Evolutionary conservation across 2,888 invertebrate species (phyloP), one percentile per base, ranked within the genome.

Genomic region (Hirtodrosophila cameraria): DNA sequence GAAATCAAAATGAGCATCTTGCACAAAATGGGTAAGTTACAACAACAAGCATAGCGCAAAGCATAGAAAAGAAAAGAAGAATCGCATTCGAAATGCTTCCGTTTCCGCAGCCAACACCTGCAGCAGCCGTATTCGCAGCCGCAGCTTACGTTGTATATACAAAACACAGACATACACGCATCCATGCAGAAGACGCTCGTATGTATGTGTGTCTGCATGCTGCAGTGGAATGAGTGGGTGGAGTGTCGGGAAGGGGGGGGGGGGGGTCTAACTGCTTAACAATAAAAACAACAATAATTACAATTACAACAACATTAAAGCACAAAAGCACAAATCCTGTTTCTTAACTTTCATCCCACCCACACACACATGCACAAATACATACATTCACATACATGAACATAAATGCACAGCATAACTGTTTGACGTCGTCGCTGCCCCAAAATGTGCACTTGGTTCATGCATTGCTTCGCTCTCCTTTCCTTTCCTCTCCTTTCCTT

Each of bases 11-110:
- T 81, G 83, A 86, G 69, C 54, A 59, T 86, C 60, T 61, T 81
- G 83, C 86, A 81, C 18, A 81, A 81, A 79, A 83, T 86, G 63
- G 80, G 80, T 81, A 49, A 86, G 86, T 70, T 6, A 6, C 15
- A 33, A 4, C 1, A 36, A 46, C 23, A 11, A 27, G 25, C 18
- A 39, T 16, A 4, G n/a, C n/a, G n/a, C n/a, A 25, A 35, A 2
- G n/a, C n/a, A 49, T n/a, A 41, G 20, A 31, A 28, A 41, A 33
- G 11, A 52, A 45, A 28, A 28, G 11, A 18, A 33, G 20, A 35
- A 36, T 25, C 43, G 57, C 30, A 18, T 35, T 48, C 9, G 18
- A 53, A 28, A 45, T 42, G 20, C 42, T 55, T 28, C 35, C 55
- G 46, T 54, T 53, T 43, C 60, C 30, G 16, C 43, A 27, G 13